Conservation (phyloP, 2,113 vertebrate species). For the sheep (Ovis aries) region ARS-UI_Ramb_v3.0 NC_056055.1:66657001-66657500, state of each 20-base stretch:
- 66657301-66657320: neutral
- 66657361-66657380: neutral
- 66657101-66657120: neutral
- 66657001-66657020: neutral
- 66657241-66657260: neutral
- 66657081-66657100: neutral
- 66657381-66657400: neutral
- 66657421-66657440: neutral
- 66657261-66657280: neutral
- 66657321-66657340: neutral
- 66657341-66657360: neutral
- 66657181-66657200: neutral
- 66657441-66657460: neutral
- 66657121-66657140: neutral
- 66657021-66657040: neutral
- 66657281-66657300: neutral
- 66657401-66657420: neutral
- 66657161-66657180: neutral
- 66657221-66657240: neutral
- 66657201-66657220: neutral
- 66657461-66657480: neutral
- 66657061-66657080: neutral
- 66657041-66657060: neutral
- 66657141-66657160: neutral
- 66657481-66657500: neutral